These are phyloP conservation scores for Alethe castanea DNA, from an alignment of 2,113 vertebrate genomes.

Conservation along the genomic window DNA sequence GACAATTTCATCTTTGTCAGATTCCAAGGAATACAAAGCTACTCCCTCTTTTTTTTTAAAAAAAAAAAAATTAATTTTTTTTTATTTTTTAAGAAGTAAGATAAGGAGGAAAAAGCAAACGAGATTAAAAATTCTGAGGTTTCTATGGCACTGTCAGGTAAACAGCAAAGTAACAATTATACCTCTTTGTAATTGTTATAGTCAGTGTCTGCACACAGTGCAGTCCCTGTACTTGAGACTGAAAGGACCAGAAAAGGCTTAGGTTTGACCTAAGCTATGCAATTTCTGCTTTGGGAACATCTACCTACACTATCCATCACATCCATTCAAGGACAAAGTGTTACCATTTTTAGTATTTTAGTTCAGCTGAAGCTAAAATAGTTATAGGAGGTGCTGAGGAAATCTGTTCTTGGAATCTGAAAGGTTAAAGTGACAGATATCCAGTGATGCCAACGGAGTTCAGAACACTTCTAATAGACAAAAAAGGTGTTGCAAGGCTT, in stretches of 20 bases:
- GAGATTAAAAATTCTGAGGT: neutral
- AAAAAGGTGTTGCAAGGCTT: neutral
- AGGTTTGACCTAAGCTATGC: neutral
- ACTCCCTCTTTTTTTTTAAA: neutral
- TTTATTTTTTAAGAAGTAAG: neutral
- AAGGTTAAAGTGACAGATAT: neutral
- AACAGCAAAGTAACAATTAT: neutral
- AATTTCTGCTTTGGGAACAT: neutral
- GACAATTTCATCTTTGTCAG: neutral
- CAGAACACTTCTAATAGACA: neutral
- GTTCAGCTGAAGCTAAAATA: neutral
- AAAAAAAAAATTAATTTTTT: no score
- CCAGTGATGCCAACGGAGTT: neutral
- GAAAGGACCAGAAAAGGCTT: neutral
- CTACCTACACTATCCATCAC: neutral
- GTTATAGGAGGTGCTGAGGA: neutral
- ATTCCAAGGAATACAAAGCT: neutral
- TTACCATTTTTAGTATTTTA: neutral
- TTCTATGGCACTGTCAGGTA: neutral
- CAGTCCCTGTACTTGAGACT: neutral
- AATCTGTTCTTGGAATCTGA: neutral
- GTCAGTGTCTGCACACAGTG: neutral
- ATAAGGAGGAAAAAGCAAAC: neutral
- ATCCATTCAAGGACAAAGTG: neutral
- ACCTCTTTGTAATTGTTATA: neutral